Percentiles rank a stretch among this genome's conserved stretches.
Conservation (phyloP, 2,113 vertebrate species). For the Mustela lutreola region DNA sequence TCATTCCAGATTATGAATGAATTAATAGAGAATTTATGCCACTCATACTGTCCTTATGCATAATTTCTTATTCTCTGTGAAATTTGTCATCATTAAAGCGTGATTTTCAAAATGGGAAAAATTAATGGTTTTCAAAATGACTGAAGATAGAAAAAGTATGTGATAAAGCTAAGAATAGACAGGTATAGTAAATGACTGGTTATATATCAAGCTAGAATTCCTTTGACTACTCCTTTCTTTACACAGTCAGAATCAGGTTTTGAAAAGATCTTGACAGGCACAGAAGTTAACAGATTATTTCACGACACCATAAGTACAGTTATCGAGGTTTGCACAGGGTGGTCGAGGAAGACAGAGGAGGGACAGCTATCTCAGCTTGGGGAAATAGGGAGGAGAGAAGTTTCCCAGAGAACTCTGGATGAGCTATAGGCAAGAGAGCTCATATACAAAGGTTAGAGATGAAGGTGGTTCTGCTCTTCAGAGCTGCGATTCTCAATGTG, state of each 20-base stretch:
- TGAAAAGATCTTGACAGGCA: constrained; percentile 68
- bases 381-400: neutral
- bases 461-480: neutral
- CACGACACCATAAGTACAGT: neutral
- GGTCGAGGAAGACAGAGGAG: neutral
- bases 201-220: constrained; percentile 61
- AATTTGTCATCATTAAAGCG: constrained; percentile 71
- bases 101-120: constrained; percentile 74
- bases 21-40: constrained; percentile 67
- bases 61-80: constrained; percentile 71
- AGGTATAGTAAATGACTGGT: constrained; percentile 64
- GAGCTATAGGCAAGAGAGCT: neutral
- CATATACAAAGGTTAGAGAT: neutral
- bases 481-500: neutral
- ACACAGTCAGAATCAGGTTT: constrained; percentile 35
- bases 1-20: constrained; percentile 69
- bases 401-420: neutral
- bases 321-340: neutral
- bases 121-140: constrained; percentile 73
- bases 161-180: constrained; percentile 66
- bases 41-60: constrained; percentile 62
- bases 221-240: constrained; percentile 37
- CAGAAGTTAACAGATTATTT: neutral
- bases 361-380: neutral
- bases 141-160: constrained; percentile 61